These are phyloP conservation scores for Drosophila peninsularis DNA, from an alignment of 2,888 invertebrate genomes.

Conservation along the genomic window DNA sequence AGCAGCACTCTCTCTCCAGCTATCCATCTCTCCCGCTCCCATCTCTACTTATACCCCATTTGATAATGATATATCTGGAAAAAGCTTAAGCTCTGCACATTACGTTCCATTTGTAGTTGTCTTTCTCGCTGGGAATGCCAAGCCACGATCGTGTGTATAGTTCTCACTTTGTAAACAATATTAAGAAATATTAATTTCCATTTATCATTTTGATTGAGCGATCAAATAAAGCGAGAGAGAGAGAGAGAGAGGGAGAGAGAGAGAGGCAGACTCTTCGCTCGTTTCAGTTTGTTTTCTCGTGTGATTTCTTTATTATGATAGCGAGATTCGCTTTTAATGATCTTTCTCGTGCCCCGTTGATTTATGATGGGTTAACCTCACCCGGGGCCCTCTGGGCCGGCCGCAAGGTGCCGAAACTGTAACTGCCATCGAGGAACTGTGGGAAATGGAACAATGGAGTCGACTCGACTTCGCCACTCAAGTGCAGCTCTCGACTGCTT, in stretches of 20 bases:
- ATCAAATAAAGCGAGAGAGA: slow-evolving; percentile 75
- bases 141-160: slow-evolving; percentile 69
- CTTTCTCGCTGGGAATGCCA: slow-evolving; percentile 31
- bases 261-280: neutral
- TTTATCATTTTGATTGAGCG: slow-evolving; percentile 84
- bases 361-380: slow-evolving; percentile 70
- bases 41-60: slow-evolving; percentile 3
- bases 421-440: slow-evolving; percentile 52
- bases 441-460: slow-evolving; percentile 49
- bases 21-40: too few species aligned
- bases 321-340: slow-evolving; percentile 75
- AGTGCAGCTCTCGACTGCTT: slow-evolving; percentile 71
- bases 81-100: slow-evolving; percentile 65
- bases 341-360: slow-evolving; percentile 69
- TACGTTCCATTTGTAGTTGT: slow-evolving; percentile 48
- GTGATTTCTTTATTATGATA: slow-evolving; percentile 82
- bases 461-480: slow-evolving; percentile 3
- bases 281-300: slow-evolving; percentile 71
- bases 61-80: slow-evolving; percentile 43
- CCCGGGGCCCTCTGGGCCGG: slow-evolving; percentile 15
- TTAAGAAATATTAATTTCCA: slow-evolving; percentile 84
- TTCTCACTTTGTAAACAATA: slow-evolving; percentile 84
- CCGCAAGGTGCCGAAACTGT: slow-evolving; percentile 77
- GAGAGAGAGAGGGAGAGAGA: neutral
- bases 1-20: neutral